Base-by-base conservation (phyloP, 2,113 vertebrate species). In the Prunella fulvescens region DNA sequence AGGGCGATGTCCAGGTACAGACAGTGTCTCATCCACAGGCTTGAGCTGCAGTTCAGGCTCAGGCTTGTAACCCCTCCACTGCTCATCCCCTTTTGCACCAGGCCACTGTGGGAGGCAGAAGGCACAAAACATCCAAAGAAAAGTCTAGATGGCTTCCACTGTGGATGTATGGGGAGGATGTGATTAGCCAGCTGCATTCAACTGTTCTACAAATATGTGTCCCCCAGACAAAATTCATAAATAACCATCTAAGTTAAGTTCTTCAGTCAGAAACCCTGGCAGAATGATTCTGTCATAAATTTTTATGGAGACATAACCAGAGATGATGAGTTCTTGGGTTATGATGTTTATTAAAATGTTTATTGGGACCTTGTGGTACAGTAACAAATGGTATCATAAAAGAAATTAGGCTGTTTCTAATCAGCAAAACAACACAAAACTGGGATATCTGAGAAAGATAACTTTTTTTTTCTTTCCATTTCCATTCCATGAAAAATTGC, bases 361-460 rank as follows among this genome's bases (percentile, higher is more conserved):
- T 97, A 97, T 95, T 97, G 96, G 88, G 96, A 96, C 87, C 90
- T 96, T 92, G 92, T 12, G 84, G 86, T 97, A 92, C 86, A 93
- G 81, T 97, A 98, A 98, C 74, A 94, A 97, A 98, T 97, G 82
- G 90, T 92, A 95, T 81, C 95, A 94, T 98, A 97, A 98, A 97
- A 96, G 39, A 97, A 97, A 97, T 93, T 88, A 65, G 87, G 81
- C 93, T 98, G 79, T 93, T 97, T 95, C 92, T 93, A 97, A 96
- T 96, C 97, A 97, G 92, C 74, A 97, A 95, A 96, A 95, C 88
- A 96, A 80, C 64, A 94, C 58, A 93, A 96, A 97, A 95, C 64
- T 69, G 83, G 48, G 74, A 90, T 90, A 44, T 61, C 73, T 73
- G 69, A 92, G 92, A 73, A 65, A 90, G 70, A 92, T 5, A 11